A percentile compares a stretch with the other conserved stretches of the same genome.
These are phyloP conservation scores for Stichodactyla helianthus DNA, from an alignment of 64 coral and sea anemone genomes.

Conservation along the genomic window DNA sequence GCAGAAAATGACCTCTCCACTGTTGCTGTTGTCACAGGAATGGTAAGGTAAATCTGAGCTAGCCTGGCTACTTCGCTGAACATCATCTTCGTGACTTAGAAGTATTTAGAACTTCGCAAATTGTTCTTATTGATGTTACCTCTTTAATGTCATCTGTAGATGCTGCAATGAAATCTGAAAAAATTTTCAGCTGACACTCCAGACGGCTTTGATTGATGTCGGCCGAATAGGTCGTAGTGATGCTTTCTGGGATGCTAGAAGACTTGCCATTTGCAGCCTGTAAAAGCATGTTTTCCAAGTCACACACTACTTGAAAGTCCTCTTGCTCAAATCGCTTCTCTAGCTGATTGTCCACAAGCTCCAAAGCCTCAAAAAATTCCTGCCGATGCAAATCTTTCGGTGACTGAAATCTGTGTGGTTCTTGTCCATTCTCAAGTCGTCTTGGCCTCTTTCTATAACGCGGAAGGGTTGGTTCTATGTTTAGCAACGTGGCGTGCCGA, in stretches of 20 bases:
- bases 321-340: conserved; percentile 17
- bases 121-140: conserved; percentile 26
- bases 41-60: conserved; percentile 28
- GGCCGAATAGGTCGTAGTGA: conserved; percentile 17
- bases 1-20: conserved; percentile 59
- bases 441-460: conserved; percentile 28
- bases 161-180: conserved; percentile 22
- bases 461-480: conserved; percentile 19
- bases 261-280: conserved; percentile 25
- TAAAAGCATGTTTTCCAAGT: conserved; percentile 8
- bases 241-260: conserved; percentile 3
- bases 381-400: conserved; percentile 3
- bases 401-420: background rate
- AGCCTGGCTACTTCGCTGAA: conserved; percentile 37
- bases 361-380: conserved; percentile 12
- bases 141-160: background rate
- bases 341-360: conserved; percentile 18
- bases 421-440: conserved; percentile 24
- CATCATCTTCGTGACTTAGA: conserved; percentile 11
- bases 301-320: conserved; percentile 22
- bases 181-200: conserved; percentile 20
- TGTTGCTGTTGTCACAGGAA: conserved; percentile 63
- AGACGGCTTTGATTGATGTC: conserved; percentile 7
- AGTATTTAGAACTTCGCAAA: conserved; percentile 39
- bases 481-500: conserved; percentile 15